Conservation (phyloP, 2,113 vertebrate species). For the Platanista minor region DNA sequence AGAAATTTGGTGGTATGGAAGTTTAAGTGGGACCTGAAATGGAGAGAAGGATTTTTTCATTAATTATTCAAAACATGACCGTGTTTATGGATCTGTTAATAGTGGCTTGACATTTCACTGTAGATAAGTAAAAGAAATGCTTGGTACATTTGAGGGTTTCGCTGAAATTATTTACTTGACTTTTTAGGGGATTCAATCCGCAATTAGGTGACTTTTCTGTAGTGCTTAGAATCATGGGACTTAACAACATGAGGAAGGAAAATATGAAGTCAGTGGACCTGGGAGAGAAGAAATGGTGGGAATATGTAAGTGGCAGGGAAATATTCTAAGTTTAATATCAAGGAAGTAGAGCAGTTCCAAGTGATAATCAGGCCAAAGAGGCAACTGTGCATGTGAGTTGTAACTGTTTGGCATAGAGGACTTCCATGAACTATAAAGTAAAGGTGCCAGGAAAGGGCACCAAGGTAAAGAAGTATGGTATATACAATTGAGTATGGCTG, state of each 20-base stretch:
- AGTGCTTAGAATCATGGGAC: neutral
- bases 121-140: neutral
- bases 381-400: neutral
- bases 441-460: neutral
- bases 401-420: neutral
- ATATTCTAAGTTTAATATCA: neutral
- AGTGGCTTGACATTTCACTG: neutral
- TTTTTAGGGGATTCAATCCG: neutral
- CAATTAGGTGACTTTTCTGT: neutral
- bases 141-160: neutral
- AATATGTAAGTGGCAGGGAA: neutral
- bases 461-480: rapidly evolving
- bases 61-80: neutral
- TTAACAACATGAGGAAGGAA: neutral
- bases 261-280: neutral
- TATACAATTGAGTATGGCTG: neutral
- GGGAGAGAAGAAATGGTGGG: neutral
- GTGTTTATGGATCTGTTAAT: neutral
- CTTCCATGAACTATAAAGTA: neutral
- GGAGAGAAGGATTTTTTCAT: neutral
- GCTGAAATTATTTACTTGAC: neutral
- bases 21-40: neutral
- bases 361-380: neutral
- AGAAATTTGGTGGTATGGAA: neutral
- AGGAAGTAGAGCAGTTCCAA: neutral